Base-by-base conservation (phyloP, 2,888 invertebrate genomes). In the Drosophila basisetae region DNA sequence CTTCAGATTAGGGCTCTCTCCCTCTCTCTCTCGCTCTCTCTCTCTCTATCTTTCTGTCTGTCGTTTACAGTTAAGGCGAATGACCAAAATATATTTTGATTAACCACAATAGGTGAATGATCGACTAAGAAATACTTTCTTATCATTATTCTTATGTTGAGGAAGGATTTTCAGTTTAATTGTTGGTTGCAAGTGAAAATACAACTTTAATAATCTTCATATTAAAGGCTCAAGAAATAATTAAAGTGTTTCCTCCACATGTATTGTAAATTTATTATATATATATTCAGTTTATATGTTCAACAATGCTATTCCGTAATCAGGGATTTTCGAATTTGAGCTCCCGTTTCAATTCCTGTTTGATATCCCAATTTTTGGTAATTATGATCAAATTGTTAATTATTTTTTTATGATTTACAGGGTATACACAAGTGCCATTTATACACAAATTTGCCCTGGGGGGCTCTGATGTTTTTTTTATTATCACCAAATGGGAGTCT, bases 1-100 rank as follows among this genome's bases (percentile, higher is more conserved):
- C 41, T 28, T 56, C 9, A 10, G 64, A 73, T 71, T 73, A 54
- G 22, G 39, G 53, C 39, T 41, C 55, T 39, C 31, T 18, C 25
- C 18, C 47, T n/a, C 55, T 0, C 11, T 28, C 22, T 10, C 6
- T 37, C 54, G 2, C 16, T 10, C 1, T 16, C 11, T 31, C 16
- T 22, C 22, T 22, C 53, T 16, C 33, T 22, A 22, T 22, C 53
- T 16, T 9, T 16, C 2, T 22, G 2, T 13, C 4, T n/a, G 13
- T 13, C 9, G 28, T 25, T 39, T 39, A 50, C 53, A 55, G 53
- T 22, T 30, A 31, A 37, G 39, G 65, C 43, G 47, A 65, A 50
- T 65, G 77, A 49, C 77, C 80, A 62, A 77, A 64, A 76, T 37
- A 41, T 30, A 75, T 31, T 47, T 28, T 41, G 39, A 52, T 58